Percentiles rank a stretch among this genome's conserved stretches.
phyloP scores from a whole-genome alignment of 2,888 invertebrate species.

The Tiliacea citrago region DNA sequence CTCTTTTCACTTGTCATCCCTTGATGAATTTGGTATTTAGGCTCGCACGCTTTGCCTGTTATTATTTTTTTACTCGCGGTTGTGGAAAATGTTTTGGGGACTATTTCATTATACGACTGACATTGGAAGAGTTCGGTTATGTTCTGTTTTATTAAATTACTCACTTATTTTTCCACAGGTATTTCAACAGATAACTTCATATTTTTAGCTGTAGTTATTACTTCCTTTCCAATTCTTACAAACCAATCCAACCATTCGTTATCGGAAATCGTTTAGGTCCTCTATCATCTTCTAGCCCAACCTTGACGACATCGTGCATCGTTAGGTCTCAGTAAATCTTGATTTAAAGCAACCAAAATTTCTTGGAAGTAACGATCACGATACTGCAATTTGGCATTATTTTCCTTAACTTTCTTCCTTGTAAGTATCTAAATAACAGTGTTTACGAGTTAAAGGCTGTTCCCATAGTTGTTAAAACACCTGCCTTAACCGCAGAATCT shows the following conservation, averaged over 20 bases:
- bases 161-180: neutral
- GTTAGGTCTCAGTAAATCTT: slow-evolving; percentile 12
- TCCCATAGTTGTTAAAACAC: slow-evolving; percentile 46
- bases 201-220: neutral
- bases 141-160: neutral
- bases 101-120: slow-evolving; percentile 34
- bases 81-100: slow-evolving; percentile 35
- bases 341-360: slow-evolving; percentile 1
- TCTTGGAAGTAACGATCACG: neutral
- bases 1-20: slow-evolving; percentile 90
- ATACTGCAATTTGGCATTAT: neutral
- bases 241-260: slow-evolving; percentile 4
- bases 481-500: slow-evolving; percentile 50
- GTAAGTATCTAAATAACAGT: slow-evolving; percentile 24
- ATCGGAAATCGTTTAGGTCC: slow-evolving; percentile 43
- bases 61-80: slow-evolving; percentile 71
- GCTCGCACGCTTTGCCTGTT: slow-evolving; percentile 74
- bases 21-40: slow-evolving; percentile 89
- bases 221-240: neutral
- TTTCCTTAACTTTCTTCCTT: slow-evolving; percentile 14
- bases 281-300: slow-evolving; percentile 15
- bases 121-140: slow-evolving; percentile 13
- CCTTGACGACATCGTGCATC: slow-evolving; percentile 16
- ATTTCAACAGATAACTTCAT: neutral
- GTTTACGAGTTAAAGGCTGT: slow-evolving; percentile 37